Percentiles rank a stretch among this genome's conserved stretches.
These are phyloP conservation scores for Myoxocephalus aenaeus DNA, from an alignment of 2,797 vertebrate genomes.

Conservation along the genomic window DNA sequence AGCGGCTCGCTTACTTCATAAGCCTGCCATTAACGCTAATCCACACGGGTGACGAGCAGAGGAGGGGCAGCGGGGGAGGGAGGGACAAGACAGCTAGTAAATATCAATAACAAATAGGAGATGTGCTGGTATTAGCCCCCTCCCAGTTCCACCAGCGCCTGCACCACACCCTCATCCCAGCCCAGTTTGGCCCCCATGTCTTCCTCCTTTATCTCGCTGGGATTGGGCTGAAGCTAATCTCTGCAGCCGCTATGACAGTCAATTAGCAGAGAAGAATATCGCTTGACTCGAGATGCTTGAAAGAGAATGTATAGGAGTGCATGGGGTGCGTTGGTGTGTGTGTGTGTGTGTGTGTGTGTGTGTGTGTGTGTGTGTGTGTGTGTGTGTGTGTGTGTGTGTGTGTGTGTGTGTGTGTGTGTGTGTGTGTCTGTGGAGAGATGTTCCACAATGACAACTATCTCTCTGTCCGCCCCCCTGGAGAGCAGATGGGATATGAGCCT, in stretches of 20 bases:
- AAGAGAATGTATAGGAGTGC: constrained; percentile 58
- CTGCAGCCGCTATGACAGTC: constrained; percentile 82
- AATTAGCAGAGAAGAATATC: constrained; percentile 86
- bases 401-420: constrained; percentile 48
- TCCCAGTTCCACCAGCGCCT: constrained; percentile 26
- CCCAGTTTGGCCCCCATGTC: constrained; percentile 65
- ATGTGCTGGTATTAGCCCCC: constrained; percentile 69
- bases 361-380: constrained; percentile 47
- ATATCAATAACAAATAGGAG: constrained; percentile 89
- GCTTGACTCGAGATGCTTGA: constrained; percentile 60
- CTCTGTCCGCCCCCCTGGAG: constrained; percentile 79
- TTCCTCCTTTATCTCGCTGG: constrained; percentile 75
- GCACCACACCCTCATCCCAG: constrained; percentile 54
- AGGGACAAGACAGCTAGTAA: constrained; percentile 79
- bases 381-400: constrained; percentile 20
- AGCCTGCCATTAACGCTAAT: constrained; percentile 84
- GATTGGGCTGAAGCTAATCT: constrained; percentile 85
- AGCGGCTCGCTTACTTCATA: constrained; percentile 76
- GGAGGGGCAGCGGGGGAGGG: constrained; percentile 49
- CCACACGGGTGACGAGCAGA: constrained; percentile 69
- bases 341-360: constrained; percentile 17
- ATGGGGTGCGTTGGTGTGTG: constrained; percentile 29
- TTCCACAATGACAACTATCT: constrained; percentile 81
- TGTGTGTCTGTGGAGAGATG: constrained; percentile 63
- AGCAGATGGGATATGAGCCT: constrained; percentile 81